Percentiles rank a stretch among this genome's conserved stretches.
Evolutionary conservation across 2,113 vertebrate genomes (phyloP).

Genomic region (Tenebrosternarchus preto): DNA sequence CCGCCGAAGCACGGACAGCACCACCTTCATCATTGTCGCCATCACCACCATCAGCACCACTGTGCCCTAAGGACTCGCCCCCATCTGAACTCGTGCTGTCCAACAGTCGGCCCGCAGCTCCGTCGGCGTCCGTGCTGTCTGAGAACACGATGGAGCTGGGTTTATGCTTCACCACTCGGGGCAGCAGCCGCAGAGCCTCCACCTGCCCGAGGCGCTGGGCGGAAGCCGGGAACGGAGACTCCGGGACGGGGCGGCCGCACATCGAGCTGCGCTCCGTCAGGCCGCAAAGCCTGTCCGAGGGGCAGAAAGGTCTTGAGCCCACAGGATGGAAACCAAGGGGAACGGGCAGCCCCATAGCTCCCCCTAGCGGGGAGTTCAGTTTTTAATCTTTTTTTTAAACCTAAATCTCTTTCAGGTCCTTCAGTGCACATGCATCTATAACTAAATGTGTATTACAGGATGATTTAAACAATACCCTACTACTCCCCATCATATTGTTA

Average conservation of each 20-base stretch:
- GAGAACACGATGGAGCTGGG: conserved; percentile 74
- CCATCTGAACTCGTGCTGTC: conserved; percentile 57
- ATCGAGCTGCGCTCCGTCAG: not conserved
- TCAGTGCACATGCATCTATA: not conserved
- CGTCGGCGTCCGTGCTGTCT: conserved; percentile 39
- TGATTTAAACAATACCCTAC: too few species aligned
- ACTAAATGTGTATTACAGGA: too few species aligned
- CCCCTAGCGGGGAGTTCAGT: not conserved
- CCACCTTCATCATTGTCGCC: conserved; percentile 31
- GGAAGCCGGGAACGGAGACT: not conserved
- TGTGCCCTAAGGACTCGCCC: conserved; percentile 58
- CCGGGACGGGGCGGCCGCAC: not conserved
- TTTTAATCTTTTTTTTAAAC: too few species aligned
- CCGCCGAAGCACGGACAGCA: conserved; percentile 62
- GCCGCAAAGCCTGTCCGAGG: not conserved
- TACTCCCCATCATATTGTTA: too few species aligned
- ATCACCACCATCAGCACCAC: conserved; percentile 42
- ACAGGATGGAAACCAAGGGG: not conserved
- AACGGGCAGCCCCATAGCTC: not conserved
- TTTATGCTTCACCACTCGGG: conserved; percentile 73
- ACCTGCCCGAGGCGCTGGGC: not conserved
- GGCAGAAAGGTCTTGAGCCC: not conserved
- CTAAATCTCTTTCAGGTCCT: not conserved
- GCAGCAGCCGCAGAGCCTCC: conserved; percentile 24
- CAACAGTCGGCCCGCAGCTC: conserved; percentile 42